Evolutionary conservation across 1,140 invertebrate species (phyloP), one percentile per base, ranked within the genome.

Genomic region (Caenorhabditis briggsae): DNA sequence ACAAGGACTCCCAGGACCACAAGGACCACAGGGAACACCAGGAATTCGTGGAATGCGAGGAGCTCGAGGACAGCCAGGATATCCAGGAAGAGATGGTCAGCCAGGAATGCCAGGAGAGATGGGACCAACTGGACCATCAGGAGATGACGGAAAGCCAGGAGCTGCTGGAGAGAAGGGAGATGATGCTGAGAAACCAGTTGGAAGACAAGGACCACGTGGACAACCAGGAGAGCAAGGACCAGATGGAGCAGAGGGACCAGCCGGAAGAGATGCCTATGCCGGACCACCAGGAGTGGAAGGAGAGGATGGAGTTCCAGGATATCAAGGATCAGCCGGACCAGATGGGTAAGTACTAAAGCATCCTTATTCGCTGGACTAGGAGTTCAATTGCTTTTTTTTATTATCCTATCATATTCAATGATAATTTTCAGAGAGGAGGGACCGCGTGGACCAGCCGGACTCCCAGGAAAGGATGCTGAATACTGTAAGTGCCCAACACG

Each of bases 1-100:
- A 50, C 58, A 87, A 43, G 90, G 90, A 53, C 86, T 64, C 14
- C 88, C 86, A 58, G 90, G 90, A 50, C 89, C 88, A 18, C 88
- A 78, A 61, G 90, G 90, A 82, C 82, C 83, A 18, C 74, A 86
- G n/a, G 90, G 90, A 83, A 58, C 86, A 43, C 86, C 88, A 23
- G 89, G 89, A 70, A 85, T 87, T 25, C 85, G 90, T 25, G 90
- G 90, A 82, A 91, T 90, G 89, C 89, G 90, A 20, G 90, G 90
- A 88, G 87, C 90, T 74, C 59, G 90, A n/a, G 90, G 90, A 87
- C 87, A 87, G 56, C 84, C 89, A 1, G 90, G 90, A 23, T 74
- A 82, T 18, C 86, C 89, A 53, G 90, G 90, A 43, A 70, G 90
- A 25, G 90, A 91, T 78, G 90, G 90, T 48, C 53, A 89, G 14